These are phyloP conservation scores for Drosophila jambulina DNA, from an alignment of 1,140 invertebrate species.

Conservation along the genomic window DNA sequence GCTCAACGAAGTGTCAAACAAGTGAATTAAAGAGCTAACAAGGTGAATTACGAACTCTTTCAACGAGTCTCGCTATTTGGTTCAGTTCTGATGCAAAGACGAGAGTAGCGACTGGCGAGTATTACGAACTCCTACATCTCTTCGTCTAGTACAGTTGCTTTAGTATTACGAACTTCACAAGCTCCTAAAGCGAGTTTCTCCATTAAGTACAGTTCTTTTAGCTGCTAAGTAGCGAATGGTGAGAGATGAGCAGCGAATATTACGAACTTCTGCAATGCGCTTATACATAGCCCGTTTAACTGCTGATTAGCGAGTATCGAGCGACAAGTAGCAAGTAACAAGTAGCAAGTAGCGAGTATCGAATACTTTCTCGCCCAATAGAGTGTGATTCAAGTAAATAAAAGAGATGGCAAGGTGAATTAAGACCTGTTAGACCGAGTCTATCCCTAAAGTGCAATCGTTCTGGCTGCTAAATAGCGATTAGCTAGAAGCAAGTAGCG, in stretches of 20 bases:
- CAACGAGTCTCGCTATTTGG: background rate
- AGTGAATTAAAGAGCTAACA: background rate
- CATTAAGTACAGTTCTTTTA: too few species aligned
- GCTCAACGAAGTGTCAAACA: background rate
- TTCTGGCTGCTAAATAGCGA: background rate
- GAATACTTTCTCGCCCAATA: background rate
- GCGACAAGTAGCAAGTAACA: too few species aligned
- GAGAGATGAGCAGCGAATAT: too few species aligned
- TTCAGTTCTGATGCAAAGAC: background rate
- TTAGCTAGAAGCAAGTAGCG: background rate
- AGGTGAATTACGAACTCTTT: background rate
- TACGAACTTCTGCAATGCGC: too few species aligned
- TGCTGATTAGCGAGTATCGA: too few species aligned
- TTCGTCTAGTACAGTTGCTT: too few species aligned
- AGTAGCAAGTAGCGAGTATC: background rate
- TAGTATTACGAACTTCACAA: too few species aligned
- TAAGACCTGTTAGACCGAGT: background rate
- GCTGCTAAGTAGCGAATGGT: background rate
- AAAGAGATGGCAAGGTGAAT: background rate
- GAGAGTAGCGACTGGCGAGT: background rate
- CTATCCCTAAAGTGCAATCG: background rate
- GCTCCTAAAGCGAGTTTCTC: too few species aligned
- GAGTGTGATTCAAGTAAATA: background rate
- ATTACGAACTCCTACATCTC: too few species aligned
- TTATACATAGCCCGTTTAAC: too few species aligned